Conservation (phyloP, 2,113 vertebrate species). For the Vimba vimba region DNA sequence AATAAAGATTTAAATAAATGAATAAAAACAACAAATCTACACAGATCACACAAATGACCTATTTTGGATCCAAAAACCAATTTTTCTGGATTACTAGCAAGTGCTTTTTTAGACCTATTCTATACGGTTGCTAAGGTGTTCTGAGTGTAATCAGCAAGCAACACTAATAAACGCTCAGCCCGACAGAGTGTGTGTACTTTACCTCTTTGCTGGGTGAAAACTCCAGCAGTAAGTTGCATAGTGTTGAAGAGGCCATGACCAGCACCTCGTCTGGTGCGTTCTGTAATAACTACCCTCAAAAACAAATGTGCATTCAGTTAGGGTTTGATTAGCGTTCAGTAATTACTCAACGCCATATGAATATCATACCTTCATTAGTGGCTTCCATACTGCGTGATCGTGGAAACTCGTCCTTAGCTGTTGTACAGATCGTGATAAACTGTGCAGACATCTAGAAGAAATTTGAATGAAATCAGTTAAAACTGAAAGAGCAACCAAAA, state of each 20-base stretch:
- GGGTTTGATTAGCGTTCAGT: not conserved
- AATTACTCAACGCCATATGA: not conserved
- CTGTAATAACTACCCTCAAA: constrained; percentile 86
- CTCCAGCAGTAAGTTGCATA: constrained; percentile 98
- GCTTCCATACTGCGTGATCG: constrained; percentile 98
- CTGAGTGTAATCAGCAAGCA: too few species aligned
- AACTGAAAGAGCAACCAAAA: not conserved
- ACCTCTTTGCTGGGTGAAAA: constrained; percentile 99
- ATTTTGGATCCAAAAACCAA: too few species aligned
- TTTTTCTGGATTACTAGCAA: not conserved
- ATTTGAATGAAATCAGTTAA: constrained; percentile 50
- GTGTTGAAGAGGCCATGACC: constrained; percentile 96
- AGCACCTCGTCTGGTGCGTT: constrained; percentile 98
- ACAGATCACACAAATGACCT: too few species aligned
- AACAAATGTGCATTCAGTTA: not conserved
- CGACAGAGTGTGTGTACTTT: constrained; percentile 41
- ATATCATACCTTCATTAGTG: constrained; percentile 92
- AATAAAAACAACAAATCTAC: too few species aligned
- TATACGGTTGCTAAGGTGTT: too few species aligned
- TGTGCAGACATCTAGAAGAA: constrained; percentile 93
- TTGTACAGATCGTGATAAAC: constrained; percentile 97
- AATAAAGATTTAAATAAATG: too few species aligned
- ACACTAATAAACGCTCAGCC: not conserved
- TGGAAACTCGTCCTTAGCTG: constrained; percentile 98
- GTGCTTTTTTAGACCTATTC: too few species aligned